Conservation (phyloP, 1,140 invertebrate genomes). For the Aricia agestis region DNA sequence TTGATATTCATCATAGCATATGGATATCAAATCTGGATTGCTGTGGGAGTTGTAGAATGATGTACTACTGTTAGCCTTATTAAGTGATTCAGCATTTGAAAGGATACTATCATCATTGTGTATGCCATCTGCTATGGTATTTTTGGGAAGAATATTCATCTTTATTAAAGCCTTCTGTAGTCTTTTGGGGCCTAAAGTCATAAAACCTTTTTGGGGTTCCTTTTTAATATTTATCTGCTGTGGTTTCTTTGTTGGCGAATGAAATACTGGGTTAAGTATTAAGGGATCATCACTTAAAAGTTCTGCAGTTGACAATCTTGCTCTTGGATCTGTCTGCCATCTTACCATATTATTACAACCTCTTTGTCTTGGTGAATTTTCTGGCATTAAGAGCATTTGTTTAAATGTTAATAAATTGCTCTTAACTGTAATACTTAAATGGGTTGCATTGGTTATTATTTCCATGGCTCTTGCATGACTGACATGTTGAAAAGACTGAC, state of each 20-base stretch:
- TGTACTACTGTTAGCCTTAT: slow-evolving; percentile 63
- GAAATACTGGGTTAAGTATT: slow-evolving; percentile 86
- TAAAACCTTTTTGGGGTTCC: slow-evolving; percentile 86
- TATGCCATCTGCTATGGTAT: slow-evolving; percentile 82
- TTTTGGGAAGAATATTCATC: slow-evolving; percentile 94
- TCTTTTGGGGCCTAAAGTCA: slow-evolving; percentile 89
- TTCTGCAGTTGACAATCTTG: slow-evolving; percentile 80
- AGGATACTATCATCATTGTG: slow-evolving; percentile 78
- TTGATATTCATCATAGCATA: slow-evolving; percentile 85
- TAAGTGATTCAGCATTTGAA: slow-evolving; percentile 68
- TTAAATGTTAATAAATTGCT: slow-evolving; percentile 92
- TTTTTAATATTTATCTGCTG: slow-evolving; percentile 82
- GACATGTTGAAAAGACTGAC: slow-evolving; percentile 95
- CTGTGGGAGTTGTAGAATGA: slow-evolving; percentile 90
- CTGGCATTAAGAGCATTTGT: slow-evolving; percentile 91
- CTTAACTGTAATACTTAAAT: slow-evolving; percentile 97
- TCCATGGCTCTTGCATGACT: slow-evolving; percentile 93
- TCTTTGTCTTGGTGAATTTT: slow-evolving; percentile 86
- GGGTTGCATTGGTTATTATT: slow-evolving; percentile 94
- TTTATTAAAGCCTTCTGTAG: slow-evolving; percentile 93
- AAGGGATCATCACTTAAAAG: slow-evolving; percentile 86
- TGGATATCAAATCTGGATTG: slow-evolving; percentile 92
- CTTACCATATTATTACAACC: slow-evolving; percentile 74
- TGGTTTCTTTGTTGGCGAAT: slow-evolving; percentile 89
- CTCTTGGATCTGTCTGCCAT: slow-evolving; percentile 81